phyloP scores from a whole-genome alignment of 2,113 vertebrate genomes.

The Microcebus lehilahytsara region DNA sequence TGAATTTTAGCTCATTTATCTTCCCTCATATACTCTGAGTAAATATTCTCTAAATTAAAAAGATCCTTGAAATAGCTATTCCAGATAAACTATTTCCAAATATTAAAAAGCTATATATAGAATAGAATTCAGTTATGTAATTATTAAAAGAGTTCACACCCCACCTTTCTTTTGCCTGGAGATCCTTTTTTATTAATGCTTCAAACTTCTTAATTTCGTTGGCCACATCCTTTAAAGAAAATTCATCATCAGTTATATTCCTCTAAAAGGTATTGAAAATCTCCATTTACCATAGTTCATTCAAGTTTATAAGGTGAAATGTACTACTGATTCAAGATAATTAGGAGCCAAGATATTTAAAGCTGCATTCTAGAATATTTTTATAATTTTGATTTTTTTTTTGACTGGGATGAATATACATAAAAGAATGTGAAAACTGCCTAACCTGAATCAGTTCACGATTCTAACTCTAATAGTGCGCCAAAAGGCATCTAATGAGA shows the following conservation, averaged over 20 bases:
- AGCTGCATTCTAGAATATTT: neutral
- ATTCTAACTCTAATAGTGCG: neutral
- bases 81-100: neutral
- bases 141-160: constrained; percentile 2
- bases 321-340: neutral
- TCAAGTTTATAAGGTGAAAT: neutral
- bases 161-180: constrained; percentile 80
- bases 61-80: neutral
- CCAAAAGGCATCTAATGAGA: neutral
- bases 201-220: constrained; percentile 92
- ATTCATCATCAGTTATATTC: constrained; percentile 37
- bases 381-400: constrained; percentile 6
- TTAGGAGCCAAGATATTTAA: neutral
- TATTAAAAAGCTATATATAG: neutral
- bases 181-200: constrained; percentile 81
- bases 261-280: neutral
- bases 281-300: neutral
- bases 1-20: neutral
- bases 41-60: constrained; percentile 15
- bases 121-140: neutral
- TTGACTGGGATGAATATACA: neutral
- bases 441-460: neutral
- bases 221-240: constrained; percentile 85
- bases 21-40: neutral
- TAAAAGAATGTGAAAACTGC: neutral